phyloP scores from a whole-genome alignment of 2,888 invertebrate genomes.

The Pyrrhosoma nymphula region DNA sequence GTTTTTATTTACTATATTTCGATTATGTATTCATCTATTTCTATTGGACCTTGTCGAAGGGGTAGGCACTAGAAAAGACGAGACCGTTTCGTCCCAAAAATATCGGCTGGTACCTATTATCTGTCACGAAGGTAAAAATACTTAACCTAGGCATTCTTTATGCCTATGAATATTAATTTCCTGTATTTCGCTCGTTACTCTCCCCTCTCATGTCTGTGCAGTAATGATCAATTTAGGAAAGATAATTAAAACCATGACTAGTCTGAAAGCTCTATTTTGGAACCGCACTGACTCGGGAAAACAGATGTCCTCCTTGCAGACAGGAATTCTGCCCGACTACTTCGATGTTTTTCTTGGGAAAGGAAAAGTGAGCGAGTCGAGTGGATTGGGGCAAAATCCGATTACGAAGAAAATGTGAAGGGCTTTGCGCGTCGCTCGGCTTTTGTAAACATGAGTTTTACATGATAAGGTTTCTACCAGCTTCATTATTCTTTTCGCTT shows the following conservation, averaged over 20 bases:
- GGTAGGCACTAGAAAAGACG: too few relatives aligned
- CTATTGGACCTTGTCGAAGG: too few relatives aligned
- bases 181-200: too few relatives aligned
- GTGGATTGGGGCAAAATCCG: background rate
- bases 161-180: too few relatives aligned
- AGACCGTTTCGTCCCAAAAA: too few relatives aligned
- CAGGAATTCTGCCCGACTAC: background rate
- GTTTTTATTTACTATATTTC: too few relatives aligned
- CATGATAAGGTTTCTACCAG: conserved; percentile 1
- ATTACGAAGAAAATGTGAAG: background rate
- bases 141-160: too few relatives aligned
- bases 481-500: background rate
- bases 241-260: background rate
- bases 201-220: too few relatives aligned
- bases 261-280: background rate
- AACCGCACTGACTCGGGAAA: background rate
- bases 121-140: too few relatives aligned
- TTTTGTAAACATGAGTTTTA: conserved; percentile 20
- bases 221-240: background rate
- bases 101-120: too few relatives aligned
- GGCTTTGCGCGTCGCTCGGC: background rate
- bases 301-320: background rate
- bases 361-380: background rate
- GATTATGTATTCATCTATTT: too few relatives aligned
- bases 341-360: background rate